phyloP scores from a whole-genome alignment of 2,888 invertebrate genomes.

The Pterostichus niger region DNA sequence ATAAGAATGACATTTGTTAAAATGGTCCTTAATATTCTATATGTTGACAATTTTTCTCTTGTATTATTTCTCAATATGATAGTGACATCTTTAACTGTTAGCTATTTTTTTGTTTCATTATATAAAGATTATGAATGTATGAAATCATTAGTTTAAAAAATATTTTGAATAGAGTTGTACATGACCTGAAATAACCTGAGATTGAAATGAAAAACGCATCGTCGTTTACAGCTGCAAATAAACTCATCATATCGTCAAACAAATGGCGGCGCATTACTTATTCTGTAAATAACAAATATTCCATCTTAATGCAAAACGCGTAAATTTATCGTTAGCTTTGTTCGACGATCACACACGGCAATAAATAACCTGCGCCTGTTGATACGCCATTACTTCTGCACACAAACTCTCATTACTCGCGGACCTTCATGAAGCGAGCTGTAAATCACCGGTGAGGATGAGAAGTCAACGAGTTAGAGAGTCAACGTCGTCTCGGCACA shows the following conservation, averaged over 20 bases:
- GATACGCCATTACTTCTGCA: conserved; percentile 59
- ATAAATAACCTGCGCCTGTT: conserved; percentile 63
- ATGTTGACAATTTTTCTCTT: no score
- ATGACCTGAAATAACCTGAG: conserved; percentile 33
- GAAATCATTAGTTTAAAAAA: neutral
- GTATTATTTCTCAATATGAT: no score
- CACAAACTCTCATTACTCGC: conserved; percentile 54
- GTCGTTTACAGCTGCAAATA: conserved; percentile 46
- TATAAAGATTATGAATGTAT: neutral
- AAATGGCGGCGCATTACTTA: conserved; percentile 54
- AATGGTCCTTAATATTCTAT: no score
- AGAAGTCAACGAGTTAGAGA: neutral
- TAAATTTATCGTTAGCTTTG: conserved; percentile 65
- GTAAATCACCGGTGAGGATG: conserved; percentile 20
- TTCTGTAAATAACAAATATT: conserved; percentile 53
- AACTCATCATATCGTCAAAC: conserved; percentile 58
- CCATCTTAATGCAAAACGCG: conserved; percentile 52
- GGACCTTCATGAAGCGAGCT: conserved; percentile 29
- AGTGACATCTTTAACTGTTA: no score
- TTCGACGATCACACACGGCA: conserved; percentile 53
- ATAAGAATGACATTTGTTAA: no score
- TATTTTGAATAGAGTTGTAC: conserved; percentile 19
- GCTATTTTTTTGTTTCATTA: no score
- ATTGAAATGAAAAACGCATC: neutral
- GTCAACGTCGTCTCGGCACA: neutral